Evolutionary conservation across 2,113 vertebrate species (phyloP).

Genomic region (Pterocles gutturalis): DNA sequence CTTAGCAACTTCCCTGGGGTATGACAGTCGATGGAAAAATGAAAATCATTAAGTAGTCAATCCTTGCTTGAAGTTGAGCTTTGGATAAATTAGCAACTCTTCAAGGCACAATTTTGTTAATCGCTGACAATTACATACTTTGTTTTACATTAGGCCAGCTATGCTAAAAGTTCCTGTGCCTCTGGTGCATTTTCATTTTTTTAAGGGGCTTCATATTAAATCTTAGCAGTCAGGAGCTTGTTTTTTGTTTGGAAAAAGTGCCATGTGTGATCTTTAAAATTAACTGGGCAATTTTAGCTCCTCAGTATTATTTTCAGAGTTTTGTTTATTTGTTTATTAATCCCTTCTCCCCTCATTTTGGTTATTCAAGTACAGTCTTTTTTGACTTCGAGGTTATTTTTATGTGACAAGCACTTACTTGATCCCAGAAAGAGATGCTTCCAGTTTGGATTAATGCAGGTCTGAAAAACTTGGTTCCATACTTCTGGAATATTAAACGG

Average conservation of each 20-base stretch:
- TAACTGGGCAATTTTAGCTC: slow-evolving; percentile 64
- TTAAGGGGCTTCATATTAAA: slow-evolving; percentile 60
- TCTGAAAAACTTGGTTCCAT: background rate
- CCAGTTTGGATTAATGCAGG: background rate
- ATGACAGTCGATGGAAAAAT: slow-evolving; percentile 1
- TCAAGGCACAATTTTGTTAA: slow-evolving; percentile 68
- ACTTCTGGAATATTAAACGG: background rate
- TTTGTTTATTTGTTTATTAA: slow-evolving; percentile 58
- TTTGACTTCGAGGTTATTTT: slow-evolving; percentile 47
- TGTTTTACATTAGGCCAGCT: slow-evolving; percentile 72
- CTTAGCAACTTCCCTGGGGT: background rate
- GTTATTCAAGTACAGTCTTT: slow-evolving; percentile 8
- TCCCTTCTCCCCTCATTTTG: background rate
- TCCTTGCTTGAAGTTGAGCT: background rate
- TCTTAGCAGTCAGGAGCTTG: slow-evolving; percentile 71
- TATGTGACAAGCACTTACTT: background rate
- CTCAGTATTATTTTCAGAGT: slow-evolving; percentile 54
- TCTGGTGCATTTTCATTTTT: slow-evolving; percentile 42
- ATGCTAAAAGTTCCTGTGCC: slow-evolving; percentile 44
- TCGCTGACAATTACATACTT: slow-evolving; percentile 52
- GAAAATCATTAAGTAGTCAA: slow-evolving; percentile 44
- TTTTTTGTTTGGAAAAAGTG: slow-evolving; percentile 65
- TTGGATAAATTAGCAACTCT: slow-evolving; percentile 57
- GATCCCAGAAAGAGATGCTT: slow-evolving; percentile 25
- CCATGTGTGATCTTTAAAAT: slow-evolving; percentile 43